Percentiles rank a stretch among this genome's conserved stretches.
These are phyloP conservation scores for Pseudanteris insignis DNA, from an alignment of 2,888 invertebrate genomes.

Conservation along the genomic window DNA sequence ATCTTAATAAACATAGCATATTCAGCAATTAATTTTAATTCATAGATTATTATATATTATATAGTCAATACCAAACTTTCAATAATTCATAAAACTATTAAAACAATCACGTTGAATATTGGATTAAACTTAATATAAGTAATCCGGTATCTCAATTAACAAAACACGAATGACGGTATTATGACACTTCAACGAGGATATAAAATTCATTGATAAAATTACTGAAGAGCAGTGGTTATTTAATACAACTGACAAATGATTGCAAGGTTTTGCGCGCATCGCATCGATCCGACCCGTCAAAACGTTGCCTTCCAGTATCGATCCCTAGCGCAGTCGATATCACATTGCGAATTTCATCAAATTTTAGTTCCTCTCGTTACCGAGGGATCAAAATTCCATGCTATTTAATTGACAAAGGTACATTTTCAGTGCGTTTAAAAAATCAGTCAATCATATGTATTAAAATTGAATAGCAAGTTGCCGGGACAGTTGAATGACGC, in stretches of 20 bases:
- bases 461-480: no score
- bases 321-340: slow-evolving; percentile 1
- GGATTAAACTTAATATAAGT: no score
- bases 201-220: slow-evolving; percentile 5
- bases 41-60: no score
- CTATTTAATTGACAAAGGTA: slow-evolving; percentile 8
- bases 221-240: slow-evolving; percentile 6
- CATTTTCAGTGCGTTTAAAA: slow-evolving; percentile 7
- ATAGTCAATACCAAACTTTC: no score
- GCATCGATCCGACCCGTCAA: slow-evolving; percentile 6
- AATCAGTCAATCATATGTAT: slow-evolving; percentile 3
- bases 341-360: not conserved
- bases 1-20: no score
- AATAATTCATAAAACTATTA: no score
- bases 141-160: no score
- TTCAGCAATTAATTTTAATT: no score
- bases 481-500: not conserved
- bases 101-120: no score
- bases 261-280: not conserved
- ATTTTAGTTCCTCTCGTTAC: not conserved
- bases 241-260: slow-evolving; percentile 18
- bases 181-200: no score
- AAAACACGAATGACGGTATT: no score
- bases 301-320: slow-evolving; percentile 4
- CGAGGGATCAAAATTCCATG: slow-evolving; percentile 1